Base-by-base conservation (phyloP, 2,113 vertebrate genomes). In the Gallinago media region DNA sequence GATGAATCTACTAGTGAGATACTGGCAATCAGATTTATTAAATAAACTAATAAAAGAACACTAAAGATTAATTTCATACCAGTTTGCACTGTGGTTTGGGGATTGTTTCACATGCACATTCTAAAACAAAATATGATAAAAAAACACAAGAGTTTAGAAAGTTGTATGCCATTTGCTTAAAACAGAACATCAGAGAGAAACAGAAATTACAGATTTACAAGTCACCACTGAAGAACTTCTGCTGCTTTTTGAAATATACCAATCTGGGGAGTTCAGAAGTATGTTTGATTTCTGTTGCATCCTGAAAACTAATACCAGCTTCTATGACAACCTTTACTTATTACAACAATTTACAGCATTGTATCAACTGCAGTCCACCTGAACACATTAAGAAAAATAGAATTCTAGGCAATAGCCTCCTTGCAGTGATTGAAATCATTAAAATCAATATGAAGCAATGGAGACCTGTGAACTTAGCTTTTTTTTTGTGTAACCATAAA, bases 31-130 rank as follows among this genome's bases (percentile, higher is more conserved):
- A 55, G 32, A 58, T 62, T 32, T 20, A 72, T 65, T 82, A 50
- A 50, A 74, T 9, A 67, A 93, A 83, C 54, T 55, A 61, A 52
- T 54, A 26, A 46, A 80, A 46, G 6, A 73, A 50, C 15, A 26
- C 8, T 54, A 59, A 78, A 54, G 15, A 82, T 31, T 3, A 66
- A 80, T 75, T 88, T 97, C 99, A 44, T 98, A 99, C 99, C 99
- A 98, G 96, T 85, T 97, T 92, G 97, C 99, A 99, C 84, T 98
- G 98, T 68, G 99, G 99, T 54, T 98, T 98, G 8, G 97, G 86
- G 21, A 99, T 98, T 36, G 97, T 98, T 58, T 99, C 99, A 5
- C 99, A 99, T 17, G 98, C 98, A 94, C 99, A 99, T 94, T 99
- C 99, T 99, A 96, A 94, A 98, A 97, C 23, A 82, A 98, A 92